A percentile compares a stretch with the other conserved stretches of the same genome.
Conservation (phyloP, 2,113 vertebrate species). For the Heterochromis multidens region DNA sequence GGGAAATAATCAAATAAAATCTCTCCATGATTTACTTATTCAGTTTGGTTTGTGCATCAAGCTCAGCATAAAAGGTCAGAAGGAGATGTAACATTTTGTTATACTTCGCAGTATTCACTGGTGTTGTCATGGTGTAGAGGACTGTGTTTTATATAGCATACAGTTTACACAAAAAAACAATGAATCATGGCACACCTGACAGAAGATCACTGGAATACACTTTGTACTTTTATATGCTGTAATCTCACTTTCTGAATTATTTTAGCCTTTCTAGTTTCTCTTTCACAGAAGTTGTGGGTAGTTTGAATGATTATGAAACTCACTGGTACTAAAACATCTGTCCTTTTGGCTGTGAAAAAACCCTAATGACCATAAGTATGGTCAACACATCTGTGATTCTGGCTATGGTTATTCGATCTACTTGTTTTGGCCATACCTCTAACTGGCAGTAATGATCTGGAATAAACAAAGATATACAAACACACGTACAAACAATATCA, state of each 20-base stretch:
- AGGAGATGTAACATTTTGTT: background rate
- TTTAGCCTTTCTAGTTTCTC: background rate
- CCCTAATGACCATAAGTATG: slow-evolving; percentile 3
- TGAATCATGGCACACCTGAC: background rate
- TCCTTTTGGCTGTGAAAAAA: slow-evolving; percentile 31
- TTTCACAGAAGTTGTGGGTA: background rate
- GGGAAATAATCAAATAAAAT: slow-evolving; percentile 53
- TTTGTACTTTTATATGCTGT: background rate
- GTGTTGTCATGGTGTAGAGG: background rate
- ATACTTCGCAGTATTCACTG: background rate
- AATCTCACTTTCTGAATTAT: background rate
- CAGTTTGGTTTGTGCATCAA: slow-evolving; percentile 39
- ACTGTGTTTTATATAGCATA: background rate
- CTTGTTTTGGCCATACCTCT: slow-evolving; percentile 19
- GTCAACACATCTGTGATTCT: slow-evolving; percentile 43
- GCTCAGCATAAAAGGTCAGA: slow-evolving; percentile 59
- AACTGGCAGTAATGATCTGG: slow-evolving; percentile 22
- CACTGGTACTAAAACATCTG: slow-evolving; percentile 25
- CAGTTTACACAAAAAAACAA: background rate
- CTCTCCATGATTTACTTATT: slow-evolving; percentile 56
- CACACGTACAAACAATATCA: background rate
- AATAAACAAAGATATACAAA: slow-evolving; percentile 20
- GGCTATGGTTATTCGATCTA: background rate
- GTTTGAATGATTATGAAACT: background rate
- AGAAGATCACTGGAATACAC: background rate